Conservation (phyloP, 2,113 vertebrate species). For the Brachyhypopomus gauderio region DNA sequence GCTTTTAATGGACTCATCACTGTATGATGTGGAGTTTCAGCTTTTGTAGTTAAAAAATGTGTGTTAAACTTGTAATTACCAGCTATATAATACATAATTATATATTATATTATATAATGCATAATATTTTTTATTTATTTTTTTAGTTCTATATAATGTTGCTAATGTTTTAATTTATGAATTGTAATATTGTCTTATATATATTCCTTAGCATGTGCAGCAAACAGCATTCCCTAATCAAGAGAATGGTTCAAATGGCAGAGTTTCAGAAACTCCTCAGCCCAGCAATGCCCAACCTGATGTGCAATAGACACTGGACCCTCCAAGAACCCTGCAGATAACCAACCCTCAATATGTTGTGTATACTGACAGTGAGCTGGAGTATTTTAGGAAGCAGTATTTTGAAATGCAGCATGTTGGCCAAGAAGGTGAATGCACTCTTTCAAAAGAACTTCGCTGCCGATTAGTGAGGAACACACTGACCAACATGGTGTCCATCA, state of each 20-base stretch:
- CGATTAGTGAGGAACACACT: slow-evolving; percentile 53
- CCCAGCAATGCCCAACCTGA: not conserved
- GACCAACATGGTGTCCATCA: slow-evolving; percentile 56
- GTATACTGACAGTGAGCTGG: slow-evolving; percentile 41
- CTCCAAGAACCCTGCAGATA: slow-evolving; percentile 39
- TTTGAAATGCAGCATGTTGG: slow-evolving; percentile 39
- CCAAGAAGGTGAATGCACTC: slow-evolving; percentile 15
- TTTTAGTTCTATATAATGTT: no score
- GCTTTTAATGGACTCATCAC: slow-evolving; percentile 3
- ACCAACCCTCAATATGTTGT: slow-evolving; percentile 38
- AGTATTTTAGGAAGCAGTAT: slow-evolving; percentile 32
- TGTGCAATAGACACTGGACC: slow-evolving; percentile 6
- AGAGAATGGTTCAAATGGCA: slow-evolving; percentile 6
- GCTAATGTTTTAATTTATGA: not conserved
- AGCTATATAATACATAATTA: not conserved
- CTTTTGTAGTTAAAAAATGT: not conserved
- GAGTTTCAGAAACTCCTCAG: not conserved
- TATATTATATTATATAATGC: no score
- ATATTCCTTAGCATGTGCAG: slow-evolving; percentile 21
- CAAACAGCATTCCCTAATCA: not conserved
- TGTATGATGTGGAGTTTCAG: not conserved
- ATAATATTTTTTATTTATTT: no score
- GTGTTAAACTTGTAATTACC: not conserved
- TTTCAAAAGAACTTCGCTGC: slow-evolving; percentile 56
- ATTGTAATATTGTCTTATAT: slow-evolving; percentile 1